phyloP scores from a whole-genome alignment of 1,140 invertebrate species.

The Armadillidium nasatum region DNA sequence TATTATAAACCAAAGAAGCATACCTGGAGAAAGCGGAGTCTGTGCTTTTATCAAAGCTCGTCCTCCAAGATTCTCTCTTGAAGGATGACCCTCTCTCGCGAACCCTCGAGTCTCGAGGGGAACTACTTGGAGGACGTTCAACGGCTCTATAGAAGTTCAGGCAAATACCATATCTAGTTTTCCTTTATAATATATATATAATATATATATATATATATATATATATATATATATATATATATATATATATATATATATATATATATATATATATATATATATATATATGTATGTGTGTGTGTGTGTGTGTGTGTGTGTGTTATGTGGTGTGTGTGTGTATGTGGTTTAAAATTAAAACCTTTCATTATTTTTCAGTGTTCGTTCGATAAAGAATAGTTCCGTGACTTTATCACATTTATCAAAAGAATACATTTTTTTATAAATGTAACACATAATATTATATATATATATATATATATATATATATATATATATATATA shows the following conservation, averaged over 20 bases:
- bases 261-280: conserved; percentile 31
- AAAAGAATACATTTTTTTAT: too few species aligned
- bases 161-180: conserved; percentile 89
- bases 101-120: conserved; percentile 46
- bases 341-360: too few species aligned
- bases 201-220: conserved; percentile 28
- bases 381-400: too few species aligned
- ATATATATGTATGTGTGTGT: conserved; percentile 15
- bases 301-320: too few species aligned
- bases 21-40: conserved; percentile 89
- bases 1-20: conserved; percentile 41
- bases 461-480: too few species aligned
- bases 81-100: conserved; percentile 55
- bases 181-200: conserved; percentile 55
- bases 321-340: too few species aligned
- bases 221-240: conserved; percentile 34
- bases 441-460: too few species aligned
- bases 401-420: too few species aligned
- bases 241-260: conserved; percentile 31
- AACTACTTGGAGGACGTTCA: conserved; percentile 57
- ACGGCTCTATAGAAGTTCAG: conserved; percentile 96
- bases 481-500: too few species aligned
- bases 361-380: too few species aligned
- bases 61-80: conserved; percentile 77
- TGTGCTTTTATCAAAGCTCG: conserved; percentile 82